Evolutionary conservation across 2,888 invertebrate genomes (phyloP), one percentile per base, ranked within the genome.

Genomic region (Homarus gammarus): DNA sequence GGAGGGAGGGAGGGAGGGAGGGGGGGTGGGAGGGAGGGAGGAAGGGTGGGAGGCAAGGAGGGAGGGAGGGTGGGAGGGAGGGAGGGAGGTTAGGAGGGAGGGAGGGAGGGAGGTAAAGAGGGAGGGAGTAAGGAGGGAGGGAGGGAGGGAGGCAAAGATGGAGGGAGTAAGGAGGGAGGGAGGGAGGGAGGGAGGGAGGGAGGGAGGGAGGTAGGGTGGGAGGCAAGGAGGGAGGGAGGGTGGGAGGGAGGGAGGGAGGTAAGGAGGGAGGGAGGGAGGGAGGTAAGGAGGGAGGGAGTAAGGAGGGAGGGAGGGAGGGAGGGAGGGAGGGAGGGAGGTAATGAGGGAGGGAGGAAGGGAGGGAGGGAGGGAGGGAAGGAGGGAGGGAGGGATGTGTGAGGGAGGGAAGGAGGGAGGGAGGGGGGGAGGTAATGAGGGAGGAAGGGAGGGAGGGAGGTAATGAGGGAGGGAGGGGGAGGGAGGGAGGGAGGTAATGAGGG

Each of bases 371-470:
- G n/a, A n/a, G n/a, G n/a, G n/a, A n/a, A n/a, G n/a, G n/a, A n/a
- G n/a, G n/a, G 40, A n/a, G 75, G 10, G 75, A 40, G 40, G 22
- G 22, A 75, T n/a, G n/a, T n/a, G n/a, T n/a, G 75, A 40, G 36
- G 31, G 72, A 36, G 36, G 31, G n/a, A n/a, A n/a, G n/a, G n/a
- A n/a, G n/a, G n/a, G n/a, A n/a, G n/a, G n/a, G n/a, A n/a, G n/a
- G n/a, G n/a, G n/a, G n/a, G n/a, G n/a, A n/a, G n/a, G n/a, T n/a
- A n/a, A n/a, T n/a, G n/a, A n/a, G n/a, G n/a, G n/a, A n/a, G 12
- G 70, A 64, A 38, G 27, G 38, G 83, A 72, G 72, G 31, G 72
- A 84, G 38, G 84, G 70, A 49, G 51, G 36, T 72, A 75, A 22
- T 38, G 36, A 27, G 31, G 22, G 15, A 51, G 40, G 33, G 77